Base-by-base conservation (phyloP, 2,888 invertebrate genomes). In the Brachylomia viminalis region DNA sequence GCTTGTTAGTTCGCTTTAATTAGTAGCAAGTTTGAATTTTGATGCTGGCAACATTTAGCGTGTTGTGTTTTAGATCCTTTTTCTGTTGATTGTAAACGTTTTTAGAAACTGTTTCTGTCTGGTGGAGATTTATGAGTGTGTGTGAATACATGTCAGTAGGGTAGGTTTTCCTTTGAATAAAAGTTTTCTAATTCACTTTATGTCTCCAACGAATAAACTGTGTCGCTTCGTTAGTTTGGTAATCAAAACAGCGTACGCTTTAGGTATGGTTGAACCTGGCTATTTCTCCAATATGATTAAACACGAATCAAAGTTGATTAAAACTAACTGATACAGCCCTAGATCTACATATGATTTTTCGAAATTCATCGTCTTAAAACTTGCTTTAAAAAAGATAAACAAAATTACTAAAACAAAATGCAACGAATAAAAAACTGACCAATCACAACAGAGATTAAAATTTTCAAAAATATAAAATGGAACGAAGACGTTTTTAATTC, bases 1-100 rank as follows among this genome's bases (percentile, higher is more conserved):
- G 90, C 89, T 94, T 95, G 96, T 95, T 96, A 95, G 94, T 94
- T 94, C 93, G 90, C 90, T 95, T 95, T 96, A 96, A 96, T 96
- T 96, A 95, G 95, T 92, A 90, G 86, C 88, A 91, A 93, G 92
- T 94, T 93, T 90, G 92, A 92, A 93, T 93, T 94, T 93, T 92
- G 92, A 92, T 93, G 93, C 92, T 91, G 89, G 90, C 87, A 91
- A 88, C 84, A 89, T 88, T 89, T 82, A 79, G 77, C 74, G 88
- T 88, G 89, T 88, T 90, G 87, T 86, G 72, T 85, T 87, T 86
- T 83, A 49, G 66, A 82, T 77, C 70, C 72, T 77, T 78, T 86
- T 85, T 83, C 66, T 65, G 62, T 77, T 77, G 73, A 75, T 82
- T 85, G 72, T 61, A 64, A 66, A 66, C 49, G 42, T 47, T 83